Evolutionary conservation across 2,888 invertebrate genomes (phyloP).

Genomic region (Leucania comma): DNA sequence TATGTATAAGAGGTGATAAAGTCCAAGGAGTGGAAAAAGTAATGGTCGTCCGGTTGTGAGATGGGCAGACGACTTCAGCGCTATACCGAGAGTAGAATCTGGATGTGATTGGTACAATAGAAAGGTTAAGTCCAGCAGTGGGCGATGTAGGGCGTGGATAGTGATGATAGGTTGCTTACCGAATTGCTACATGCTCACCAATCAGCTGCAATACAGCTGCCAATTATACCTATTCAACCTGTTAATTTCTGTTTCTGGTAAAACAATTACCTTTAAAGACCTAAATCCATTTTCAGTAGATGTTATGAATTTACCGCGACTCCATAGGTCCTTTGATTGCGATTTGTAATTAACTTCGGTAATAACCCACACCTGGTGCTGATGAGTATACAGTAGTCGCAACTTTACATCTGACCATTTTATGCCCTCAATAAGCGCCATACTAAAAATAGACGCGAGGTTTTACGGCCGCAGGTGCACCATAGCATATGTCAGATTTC

Average conservation of each 20-base stretch:
- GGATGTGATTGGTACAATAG: background rate
- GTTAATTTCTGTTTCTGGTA: background rate
- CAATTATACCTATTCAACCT: background rate
- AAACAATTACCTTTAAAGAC: no score
- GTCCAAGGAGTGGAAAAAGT: background rate
- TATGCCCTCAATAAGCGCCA: conserved; percentile 45
- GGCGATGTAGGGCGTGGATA: background rate
- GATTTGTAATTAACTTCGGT: background rate
- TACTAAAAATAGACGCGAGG: conserved; percentile 58
- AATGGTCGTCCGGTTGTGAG: background rate
- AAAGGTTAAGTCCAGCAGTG: background rate
- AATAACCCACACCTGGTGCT: conserved; percentile 7
- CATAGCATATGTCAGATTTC: conserved; percentile 70
- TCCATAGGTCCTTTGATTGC: conserved; percentile 9
- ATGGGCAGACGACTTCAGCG: background rate
- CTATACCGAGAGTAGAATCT: background rate
- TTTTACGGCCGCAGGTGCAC: conserved; percentile 61
- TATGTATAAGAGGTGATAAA: background rate
- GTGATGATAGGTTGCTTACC: no score
- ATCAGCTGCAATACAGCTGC: background rate
- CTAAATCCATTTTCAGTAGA: background rate
- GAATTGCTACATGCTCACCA: background rate
- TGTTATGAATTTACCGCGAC: background rate
- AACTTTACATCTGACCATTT: conserved; percentile 36
- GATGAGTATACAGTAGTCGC: background rate